Base-by-base conservation (phyloP, 2,113 vertebrate species). In the Platysternon megacephalum region DNA sequence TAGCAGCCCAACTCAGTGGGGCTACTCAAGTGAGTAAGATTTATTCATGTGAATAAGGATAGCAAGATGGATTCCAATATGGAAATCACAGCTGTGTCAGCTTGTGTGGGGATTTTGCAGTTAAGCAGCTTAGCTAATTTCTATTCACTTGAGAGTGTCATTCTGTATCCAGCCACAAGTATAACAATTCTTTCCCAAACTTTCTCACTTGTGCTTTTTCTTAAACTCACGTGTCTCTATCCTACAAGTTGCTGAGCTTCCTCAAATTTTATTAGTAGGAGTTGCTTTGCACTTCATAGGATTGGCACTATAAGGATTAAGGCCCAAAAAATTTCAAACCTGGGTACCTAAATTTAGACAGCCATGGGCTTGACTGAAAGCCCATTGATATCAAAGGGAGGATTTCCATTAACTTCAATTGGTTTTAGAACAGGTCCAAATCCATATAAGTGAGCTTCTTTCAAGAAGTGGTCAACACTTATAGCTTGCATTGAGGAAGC, bases 181-280 rank as follows among this genome's bases (percentile, higher is more conserved):
- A 55, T 4, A 74, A 0, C 79, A 82, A 56, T 61, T 2, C 8
- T 56, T n/a, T 81, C 39, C 6, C 81, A 79, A 92, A 53, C 1
- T 79, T 2, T 22, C 65, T 28, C 16, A 13, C 5, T 53, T 82
- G 2, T 4, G 5, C 0, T 2, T 52, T 53, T 53, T 6, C 8
- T 65, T 65, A 35, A 65, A 35, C 32, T 35, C 61, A 17, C 6
- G 8, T 29, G 11, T 68, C 32, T 17, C 65, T n/a, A 68, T 68
- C 32, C 35, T n/a, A 68, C 35, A 68, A 68, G 7, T 68, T n/a
- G 32, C 35, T 68, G 35, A 17, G 8, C 14, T 19, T n/a, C 65
- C 7, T 68, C 32, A n/a, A n/a, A 32, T n/a, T 6, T n/a, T 19
- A 68, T 35, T 35, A n/a, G 14, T 68, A 68, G 17, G 65, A 68